Conservation (phyloP, 1,140 invertebrate genomes). For the Eciton burchellii region DNA sequence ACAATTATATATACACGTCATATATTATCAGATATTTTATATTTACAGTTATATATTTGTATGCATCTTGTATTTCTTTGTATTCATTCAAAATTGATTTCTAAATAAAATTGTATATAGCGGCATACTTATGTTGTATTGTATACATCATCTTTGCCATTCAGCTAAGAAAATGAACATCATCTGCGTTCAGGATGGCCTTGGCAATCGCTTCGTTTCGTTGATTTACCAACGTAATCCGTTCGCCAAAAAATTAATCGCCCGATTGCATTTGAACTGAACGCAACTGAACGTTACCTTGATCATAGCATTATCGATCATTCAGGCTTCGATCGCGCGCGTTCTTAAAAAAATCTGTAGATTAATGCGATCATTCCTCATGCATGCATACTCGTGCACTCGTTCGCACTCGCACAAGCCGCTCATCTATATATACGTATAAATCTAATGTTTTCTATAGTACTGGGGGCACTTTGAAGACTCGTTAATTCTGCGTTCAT, state of each 20-base stretch:
- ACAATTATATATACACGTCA: too few relatives aligned
- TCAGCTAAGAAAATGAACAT: constrained; percentile 2
- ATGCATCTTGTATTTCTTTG: not conserved
- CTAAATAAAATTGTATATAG: constrained; percentile 15
- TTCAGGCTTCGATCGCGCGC: too few relatives aligned
- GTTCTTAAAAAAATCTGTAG: not conserved
- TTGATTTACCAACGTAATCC: too few relatives aligned
- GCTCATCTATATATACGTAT: constrained; percentile 40
- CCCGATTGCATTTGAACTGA: too few relatives aligned
- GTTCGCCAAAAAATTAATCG: too few relatives aligned
- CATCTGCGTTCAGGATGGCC: not conserved
- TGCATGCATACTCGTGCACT: constrained; percentile 12
- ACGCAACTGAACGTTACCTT: too few relatives aligned
- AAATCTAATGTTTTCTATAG: constrained; percentile 41
- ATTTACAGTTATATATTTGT: too few relatives aligned
- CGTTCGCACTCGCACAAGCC: constrained; percentile 25
- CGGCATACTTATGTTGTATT: constrained; percentile 24
- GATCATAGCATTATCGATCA: too few relatives aligned
- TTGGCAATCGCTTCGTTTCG: too few relatives aligned
- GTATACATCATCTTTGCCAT: not conserved
- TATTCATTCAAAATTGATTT: constrained; percentile 14
- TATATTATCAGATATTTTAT: too few relatives aligned
- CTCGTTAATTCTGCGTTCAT: constrained; percentile 7
- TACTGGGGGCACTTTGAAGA: constrained; percentile 49
- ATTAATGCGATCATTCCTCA: constrained; percentile 19